Conservation (phyloP, 2,113 vertebrate species). For the Talpa occidentalis region DNA sequence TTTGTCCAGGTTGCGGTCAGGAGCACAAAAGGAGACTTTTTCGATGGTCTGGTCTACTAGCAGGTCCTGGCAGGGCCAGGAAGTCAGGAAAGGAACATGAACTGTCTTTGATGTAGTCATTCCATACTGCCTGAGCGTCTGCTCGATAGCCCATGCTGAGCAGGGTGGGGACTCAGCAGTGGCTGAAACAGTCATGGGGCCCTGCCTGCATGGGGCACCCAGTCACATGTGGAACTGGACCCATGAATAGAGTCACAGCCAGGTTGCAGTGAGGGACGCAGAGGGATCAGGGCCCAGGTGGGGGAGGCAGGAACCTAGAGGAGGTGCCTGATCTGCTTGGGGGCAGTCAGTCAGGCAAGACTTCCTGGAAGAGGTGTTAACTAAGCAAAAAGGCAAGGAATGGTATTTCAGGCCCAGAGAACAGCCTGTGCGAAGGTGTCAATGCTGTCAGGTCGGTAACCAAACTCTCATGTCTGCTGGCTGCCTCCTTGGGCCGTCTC, state of each 20-base stretch:
- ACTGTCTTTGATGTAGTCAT: background rate
- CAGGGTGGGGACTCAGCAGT: background rate
- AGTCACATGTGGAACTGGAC: background rate
- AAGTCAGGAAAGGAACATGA: background rate
- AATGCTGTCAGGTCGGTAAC: background rate
- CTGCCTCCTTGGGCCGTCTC: background rate
- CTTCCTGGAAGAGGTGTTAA: background rate
- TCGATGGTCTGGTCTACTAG: slow-evolving; percentile 97
- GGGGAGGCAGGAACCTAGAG: background rate
- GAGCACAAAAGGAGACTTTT: slow-evolving; percentile 96
- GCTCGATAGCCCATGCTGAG: background rate
- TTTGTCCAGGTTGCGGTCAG: slow-evolving; percentile 96
- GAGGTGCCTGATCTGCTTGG: background rate
- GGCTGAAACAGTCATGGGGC: background rate
- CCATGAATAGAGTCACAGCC: background rate
- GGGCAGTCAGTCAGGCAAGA: background rate
- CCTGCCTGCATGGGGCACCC: background rate
- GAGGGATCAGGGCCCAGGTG: background rate
- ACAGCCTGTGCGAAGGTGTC: background rate
- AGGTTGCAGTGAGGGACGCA: background rate
- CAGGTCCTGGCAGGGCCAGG: slow-evolving; percentile 88
- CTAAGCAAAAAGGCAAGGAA: background rate
- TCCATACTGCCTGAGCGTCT: background rate
- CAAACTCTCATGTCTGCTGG: background rate
- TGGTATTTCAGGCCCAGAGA: background rate